A percentile compares a stretch with the other conserved stretches of the same genome.
phyloP scores from a whole-genome alignment of 2,888 invertebrate genomes.

The Gordius sp. region DNA sequence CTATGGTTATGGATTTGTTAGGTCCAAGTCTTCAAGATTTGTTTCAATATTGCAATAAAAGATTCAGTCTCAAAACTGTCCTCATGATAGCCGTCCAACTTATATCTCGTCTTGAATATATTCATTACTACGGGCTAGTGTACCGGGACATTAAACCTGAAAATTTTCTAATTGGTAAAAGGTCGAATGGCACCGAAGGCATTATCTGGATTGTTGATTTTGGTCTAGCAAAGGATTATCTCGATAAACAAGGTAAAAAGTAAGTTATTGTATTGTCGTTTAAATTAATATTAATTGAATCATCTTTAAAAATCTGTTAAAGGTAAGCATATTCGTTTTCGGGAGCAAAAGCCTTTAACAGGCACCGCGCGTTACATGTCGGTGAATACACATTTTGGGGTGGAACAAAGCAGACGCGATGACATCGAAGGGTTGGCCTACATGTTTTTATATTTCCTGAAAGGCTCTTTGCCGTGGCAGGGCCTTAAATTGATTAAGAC shows the following conservation, averaged over 20 bases:
- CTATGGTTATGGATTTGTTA: slow-evolving; percentile 17
- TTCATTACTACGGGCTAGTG: slow-evolving; percentile 30
- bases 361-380: slow-evolving; percentile 19
- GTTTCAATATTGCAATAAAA: slow-evolving; percentile 16
- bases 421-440: slow-evolving; percentile 18
- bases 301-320: not conserved
- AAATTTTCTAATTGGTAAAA: slow-evolving; percentile 17
- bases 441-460: slow-evolving; percentile 17
- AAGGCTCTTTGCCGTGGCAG: slow-evolving; percentile 18
- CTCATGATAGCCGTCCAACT: slow-evolving; percentile 17
- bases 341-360: slow-evolving; percentile 14
- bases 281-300: not conserved
- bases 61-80: slow-evolving; percentile 17
- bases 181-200: slow-evolving; percentile 7
- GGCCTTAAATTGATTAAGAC: slow-evolving; percentile 13
- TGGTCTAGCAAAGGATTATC: slow-evolving; percentile 17
- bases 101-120: slow-evolving; percentile 30
- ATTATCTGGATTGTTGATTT: slow-evolving; percentile 17
- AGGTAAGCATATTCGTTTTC: slow-evolving; percentile 15
- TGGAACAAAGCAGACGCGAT: slow-evolving; percentile 18
- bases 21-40: slow-evolving; percentile 16
- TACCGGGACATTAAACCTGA: slow-evolving; percentile 18
- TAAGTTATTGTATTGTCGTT: slow-evolving; percentile 12
- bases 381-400: slow-evolving; percentile 19
- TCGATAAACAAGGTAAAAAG: slow-evolving; percentile 17